Evolutionary conservation across 2,797 vertebrate species (phyloP).

Genomic region (Taeniopygia guttata): DNA sequence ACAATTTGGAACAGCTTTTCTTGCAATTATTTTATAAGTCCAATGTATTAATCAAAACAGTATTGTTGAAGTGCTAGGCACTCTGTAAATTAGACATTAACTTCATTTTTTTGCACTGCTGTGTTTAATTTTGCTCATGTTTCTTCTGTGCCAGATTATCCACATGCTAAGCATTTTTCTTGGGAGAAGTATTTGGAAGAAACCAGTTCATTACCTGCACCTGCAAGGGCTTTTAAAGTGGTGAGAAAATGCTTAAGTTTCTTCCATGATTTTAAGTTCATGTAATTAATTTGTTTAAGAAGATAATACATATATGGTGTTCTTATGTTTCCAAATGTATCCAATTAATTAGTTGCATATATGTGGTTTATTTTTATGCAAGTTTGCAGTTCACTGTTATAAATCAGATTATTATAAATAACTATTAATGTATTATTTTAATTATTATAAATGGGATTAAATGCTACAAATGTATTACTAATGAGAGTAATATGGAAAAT

Average conservation of each 20-base stretch:
- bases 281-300: background rate
- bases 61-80: background rate
- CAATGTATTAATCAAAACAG: background rate
- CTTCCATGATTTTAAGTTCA: background rate
- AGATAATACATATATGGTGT: background rate
- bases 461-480: background rate
- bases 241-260: conserved; percentile 60
- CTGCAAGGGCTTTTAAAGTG: conserved; percentile 87
- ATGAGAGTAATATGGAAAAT: conserved; percentile 1
- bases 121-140: background rate
- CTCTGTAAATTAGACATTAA: background rate
- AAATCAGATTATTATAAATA: conserved; percentile 3
- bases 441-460: conserved; percentile 6
- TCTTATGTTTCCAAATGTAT: background rate
- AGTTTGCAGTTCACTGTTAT: background rate
- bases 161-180: conserved; percentile 80
- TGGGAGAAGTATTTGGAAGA: conserved; percentile 87
- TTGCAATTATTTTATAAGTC: background rate
- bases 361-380: background rate
- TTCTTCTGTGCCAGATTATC: conserved; percentile 72
- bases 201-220: conserved; percentile 82
- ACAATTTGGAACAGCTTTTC: background rate
- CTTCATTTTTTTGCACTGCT: background rate
- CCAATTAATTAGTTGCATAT: background rate
- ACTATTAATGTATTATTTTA: conserved; percentile 15